A percentile compares a stretch with the other conserved stretches of the same genome.
These are phyloP conservation scores for Vanacampus margaritifer DNA, from an alignment of 2,113 vertebrate genomes.

Conservation along the genomic window DNA sequence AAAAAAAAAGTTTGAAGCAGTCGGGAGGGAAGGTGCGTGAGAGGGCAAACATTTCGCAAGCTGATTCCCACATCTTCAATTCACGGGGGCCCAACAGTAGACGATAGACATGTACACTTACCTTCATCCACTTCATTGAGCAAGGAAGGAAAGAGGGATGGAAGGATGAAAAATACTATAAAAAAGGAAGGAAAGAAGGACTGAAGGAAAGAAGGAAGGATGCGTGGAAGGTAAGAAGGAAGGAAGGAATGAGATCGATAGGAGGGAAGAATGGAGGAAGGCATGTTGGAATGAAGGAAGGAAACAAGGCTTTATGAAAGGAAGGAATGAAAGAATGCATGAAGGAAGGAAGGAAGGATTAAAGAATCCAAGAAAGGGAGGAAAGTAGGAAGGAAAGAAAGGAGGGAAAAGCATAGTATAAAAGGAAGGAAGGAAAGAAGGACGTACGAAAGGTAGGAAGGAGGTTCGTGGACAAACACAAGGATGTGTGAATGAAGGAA, in stretches of 20 bases:
- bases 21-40: slow-evolving; percentile 37
- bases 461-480: too few relatives aligned
- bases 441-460: too few relatives aligned
- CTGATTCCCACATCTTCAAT: slow-evolving; percentile 79
- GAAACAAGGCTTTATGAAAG: too few relatives aligned
- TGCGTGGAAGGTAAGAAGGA: not conserved
- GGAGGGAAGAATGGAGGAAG: not conserved
- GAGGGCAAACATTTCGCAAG: slow-evolving; percentile 73
- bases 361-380: not conserved
- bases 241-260: not conserved
- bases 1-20: slow-evolving; percentile 46
- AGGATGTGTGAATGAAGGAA: too few relatives aligned
- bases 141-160: not conserved
- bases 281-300: not conserved
- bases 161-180: not conserved
- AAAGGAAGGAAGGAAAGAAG: too few relatives aligned
- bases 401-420: too few relatives aligned
- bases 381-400: not conserved
- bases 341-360: not conserved
- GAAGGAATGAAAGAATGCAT: not conserved
- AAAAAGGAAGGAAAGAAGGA: not conserved
- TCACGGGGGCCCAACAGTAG: not conserved
- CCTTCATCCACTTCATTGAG: not conserved
- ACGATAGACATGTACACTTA: not conserved
- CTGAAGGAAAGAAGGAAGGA: not conserved